A percentile compares a stretch with the other conserved stretches of the same genome.
phyloP scores from a whole-genome alignment of 37 sponge, comb jelly and placozoan species.

The Beroe ovata region DNA sequence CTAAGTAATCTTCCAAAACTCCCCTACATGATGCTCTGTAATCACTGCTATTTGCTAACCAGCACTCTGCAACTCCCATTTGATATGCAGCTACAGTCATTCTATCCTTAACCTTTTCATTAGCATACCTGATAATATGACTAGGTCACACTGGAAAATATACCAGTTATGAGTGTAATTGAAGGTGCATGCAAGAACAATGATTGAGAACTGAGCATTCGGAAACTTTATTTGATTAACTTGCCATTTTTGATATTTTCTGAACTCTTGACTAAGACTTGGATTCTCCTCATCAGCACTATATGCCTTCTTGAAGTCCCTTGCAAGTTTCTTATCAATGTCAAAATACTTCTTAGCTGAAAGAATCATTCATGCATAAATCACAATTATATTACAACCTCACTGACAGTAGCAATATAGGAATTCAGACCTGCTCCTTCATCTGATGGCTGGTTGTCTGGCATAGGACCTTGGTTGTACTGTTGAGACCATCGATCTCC shows the following conservation, averaged over 20 bases:
- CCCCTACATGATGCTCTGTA: slow-evolving; percentile 55
- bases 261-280: neutral
- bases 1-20: slow-evolving; percentile 25
- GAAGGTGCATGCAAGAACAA: too few species aligned
- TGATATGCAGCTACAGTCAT: slow-evolving; percentile 37
- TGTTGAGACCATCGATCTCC: neutral
- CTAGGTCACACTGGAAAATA: too few species aligned
- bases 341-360: slow-evolving; percentile 62
- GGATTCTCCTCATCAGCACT: neutral
- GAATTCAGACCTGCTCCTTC: slow-evolving; percentile 53
- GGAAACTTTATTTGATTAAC: too few species aligned
- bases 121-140: neutral
- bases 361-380: too few species aligned
- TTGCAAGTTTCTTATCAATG: slow-evolving; percentile 44
- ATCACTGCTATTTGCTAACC: slow-evolving; percentile 12
- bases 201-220: too few species aligned
- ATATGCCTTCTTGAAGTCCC: slow-evolving; percentile 35
- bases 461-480: slow-evolving; percentile 8
- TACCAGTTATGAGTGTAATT: too few species aligned
- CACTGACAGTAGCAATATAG: too few species aligned
- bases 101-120: neutral
- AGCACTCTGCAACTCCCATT: slow-evolving; percentile 15
- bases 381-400: too few species aligned
- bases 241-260: slow-evolving; percentile 55
- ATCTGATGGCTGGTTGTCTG: slow-evolving; percentile 14